Evolutionary conservation across 2,888 invertebrate genomes (phyloP).

Genomic region (Geotrupes spiniger): DNA sequence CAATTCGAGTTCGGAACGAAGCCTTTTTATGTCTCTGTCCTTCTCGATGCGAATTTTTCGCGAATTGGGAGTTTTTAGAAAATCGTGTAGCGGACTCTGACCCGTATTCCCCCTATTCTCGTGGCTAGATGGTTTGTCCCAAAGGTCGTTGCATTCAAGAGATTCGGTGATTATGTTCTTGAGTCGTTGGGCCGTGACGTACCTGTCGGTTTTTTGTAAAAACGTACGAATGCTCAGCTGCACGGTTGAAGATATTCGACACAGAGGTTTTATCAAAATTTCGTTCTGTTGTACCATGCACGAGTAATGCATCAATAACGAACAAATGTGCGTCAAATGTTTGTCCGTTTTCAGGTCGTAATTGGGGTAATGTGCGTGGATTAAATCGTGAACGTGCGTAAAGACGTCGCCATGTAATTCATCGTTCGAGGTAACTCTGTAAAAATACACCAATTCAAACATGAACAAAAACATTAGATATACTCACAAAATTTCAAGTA

Average conservation of each 20-base stretch:
- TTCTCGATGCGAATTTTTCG: conserved; percentile 23
- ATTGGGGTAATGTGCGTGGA: not conserved
- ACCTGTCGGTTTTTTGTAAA: conserved; percentile 36
- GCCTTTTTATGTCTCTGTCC: conserved; percentile 50
- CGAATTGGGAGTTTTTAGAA: conserved; percentile 39
- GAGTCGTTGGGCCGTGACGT: conserved; percentile 35
- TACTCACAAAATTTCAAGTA: conserved; percentile 43
- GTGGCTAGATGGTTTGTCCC: conserved; percentile 2
- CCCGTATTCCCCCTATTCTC: conserved; percentile 22
- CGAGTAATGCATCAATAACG: conserved; percentile 46
- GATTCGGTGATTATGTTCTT: conserved; percentile 33
- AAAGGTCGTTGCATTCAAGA: conserved; percentile 23
- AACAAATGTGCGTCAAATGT: too few relatives aligned
- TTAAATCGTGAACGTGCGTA: not conserved
- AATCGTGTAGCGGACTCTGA: conserved; percentile 39
- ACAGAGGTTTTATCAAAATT: conserved; percentile 44
- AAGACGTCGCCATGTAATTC: not conserved
- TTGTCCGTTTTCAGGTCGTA: not conserved
- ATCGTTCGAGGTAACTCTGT: conserved; percentile 5
- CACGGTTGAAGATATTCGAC: conserved; percentile 35
- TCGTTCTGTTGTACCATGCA: conserved; percentile 44
- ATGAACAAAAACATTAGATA: not conserved
- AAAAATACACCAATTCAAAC: not conserved
- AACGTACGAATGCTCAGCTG: conserved; percentile 43
- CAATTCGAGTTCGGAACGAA: conserved; percentile 60